Conservation (phyloP, 2,797 vertebrate species). For the Lepus oiostolus region DNA sequence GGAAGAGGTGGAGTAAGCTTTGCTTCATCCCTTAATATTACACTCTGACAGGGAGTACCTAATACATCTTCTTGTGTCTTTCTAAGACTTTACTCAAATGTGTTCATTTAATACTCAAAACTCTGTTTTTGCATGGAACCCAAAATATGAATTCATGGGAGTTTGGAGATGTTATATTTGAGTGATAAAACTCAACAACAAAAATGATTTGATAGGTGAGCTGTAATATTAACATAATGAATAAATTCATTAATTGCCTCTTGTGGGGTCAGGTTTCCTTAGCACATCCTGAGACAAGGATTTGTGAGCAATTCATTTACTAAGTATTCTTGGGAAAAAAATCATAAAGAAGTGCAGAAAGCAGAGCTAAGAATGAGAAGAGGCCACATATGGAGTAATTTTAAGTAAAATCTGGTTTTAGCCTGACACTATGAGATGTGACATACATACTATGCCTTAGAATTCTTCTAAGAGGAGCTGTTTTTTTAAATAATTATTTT, state of each 20-base stretch:
- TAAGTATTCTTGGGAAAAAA: not conserved
- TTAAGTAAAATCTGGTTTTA: not conserved
- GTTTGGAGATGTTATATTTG: conserved; percentile 7
- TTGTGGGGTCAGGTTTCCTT: not conserved
- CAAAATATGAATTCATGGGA: not conserved
- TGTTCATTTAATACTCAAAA: not conserved
- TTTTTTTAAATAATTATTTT: not conserved
- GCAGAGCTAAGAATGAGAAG: not conserved
- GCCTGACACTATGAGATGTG: not conserved
- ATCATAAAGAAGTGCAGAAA: not conserved
- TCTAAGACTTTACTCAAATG: conserved; percentile 1
- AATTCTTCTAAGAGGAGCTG: not conserved
- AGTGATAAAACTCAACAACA: not conserved
- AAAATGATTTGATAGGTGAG: not conserved
- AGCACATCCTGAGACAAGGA: not conserved
- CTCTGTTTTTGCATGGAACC: not conserved
- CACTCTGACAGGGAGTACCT: not conserved
- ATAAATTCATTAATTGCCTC: not conserved
- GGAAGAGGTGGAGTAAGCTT: no score
- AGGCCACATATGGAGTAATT: not conserved
- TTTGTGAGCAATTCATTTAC: conserved; percentile 3
- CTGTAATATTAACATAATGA: not conserved
- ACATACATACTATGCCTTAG: not conserved
- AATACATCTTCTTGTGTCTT: not conserved
- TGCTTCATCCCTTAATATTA: not conserved